Evolutionary conservation across 2,888 invertebrate genomes (phyloP), one percentile per base, ranked within the genome.

Genomic region (Ecliptopera silaceata): DNA sequence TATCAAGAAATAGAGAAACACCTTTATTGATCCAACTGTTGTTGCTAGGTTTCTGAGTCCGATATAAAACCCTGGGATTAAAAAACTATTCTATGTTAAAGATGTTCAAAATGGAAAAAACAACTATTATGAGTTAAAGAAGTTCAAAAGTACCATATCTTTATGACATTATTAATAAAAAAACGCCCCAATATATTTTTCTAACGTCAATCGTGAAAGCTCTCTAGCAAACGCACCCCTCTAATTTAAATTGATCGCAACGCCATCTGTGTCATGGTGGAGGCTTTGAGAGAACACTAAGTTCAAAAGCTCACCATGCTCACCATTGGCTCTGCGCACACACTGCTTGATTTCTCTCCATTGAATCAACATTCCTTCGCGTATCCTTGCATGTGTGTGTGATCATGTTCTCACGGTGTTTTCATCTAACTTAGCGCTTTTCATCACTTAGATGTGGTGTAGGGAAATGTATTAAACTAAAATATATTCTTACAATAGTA

Each of bases 331-430:
- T 77, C 77, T 69, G 75, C 76, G 75, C 80, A 79, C 79, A 73
- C 75, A 76, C 84, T 81, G 88, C 86, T 86, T 84, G 87, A 90
- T 90, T 90, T 89, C 88, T 87, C 89, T 87, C 88, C 87, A 89
- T 89, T 89, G 87, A 90, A 85, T 85, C 90, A 83, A 90, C 91
- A 91, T 91, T 91, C 91, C 91, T 88, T 65, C 86, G 89, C 89
- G 90, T 89, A 88, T 67, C 64, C 78, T 74, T 82, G 42, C 22
- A 76, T 88, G 88, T 88, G 89, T 90, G 88, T 44, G 88, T 89
- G 68, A 65, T 22, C 66, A 63, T 74, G 80, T 88, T 90, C 88
- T 86, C 88, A 88, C 87, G 88, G 71, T 65, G 69, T 71, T 76
- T 68, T 67, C 69, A 34, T 38, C 53, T 43, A 54, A 61, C 71